phyloP scores from a whole-genome alignment of 2,888 invertebrate species.

The Xiphydria camelus region DNA sequence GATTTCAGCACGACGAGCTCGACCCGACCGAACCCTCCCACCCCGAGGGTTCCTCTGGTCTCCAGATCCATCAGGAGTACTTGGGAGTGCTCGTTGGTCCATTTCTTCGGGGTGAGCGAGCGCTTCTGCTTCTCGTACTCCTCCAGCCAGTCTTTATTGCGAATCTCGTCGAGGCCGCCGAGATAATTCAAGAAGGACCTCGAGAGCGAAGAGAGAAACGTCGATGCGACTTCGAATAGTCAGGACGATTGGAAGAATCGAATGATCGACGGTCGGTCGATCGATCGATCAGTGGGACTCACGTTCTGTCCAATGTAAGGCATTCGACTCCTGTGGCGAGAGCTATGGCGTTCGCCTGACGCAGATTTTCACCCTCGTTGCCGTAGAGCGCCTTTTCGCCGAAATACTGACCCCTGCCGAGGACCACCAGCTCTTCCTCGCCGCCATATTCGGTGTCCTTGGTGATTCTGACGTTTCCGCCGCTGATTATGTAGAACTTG shows the following conservation, averaged over 20 bases:
- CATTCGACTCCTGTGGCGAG: conserved; percentile 83
- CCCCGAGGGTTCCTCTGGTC: conserved; percentile 82
- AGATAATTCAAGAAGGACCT: conserved; percentile 82
- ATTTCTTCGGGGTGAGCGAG: conserved; percentile 44
- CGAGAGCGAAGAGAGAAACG: neutral
- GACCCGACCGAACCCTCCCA: conserved; percentile 91
- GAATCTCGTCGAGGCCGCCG: conserved; percentile 76
- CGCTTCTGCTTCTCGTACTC: conserved; percentile 51
- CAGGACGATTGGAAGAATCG: no score
- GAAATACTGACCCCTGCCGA: conserved; percentile 82
- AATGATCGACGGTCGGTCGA: no score
- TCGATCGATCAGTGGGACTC: conserved; percentile 56
- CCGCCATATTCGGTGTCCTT: conserved; percentile 65
- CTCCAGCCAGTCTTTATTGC: conserved; percentile 58
- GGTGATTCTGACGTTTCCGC: conserved; percentile 77
- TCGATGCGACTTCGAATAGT: neutral
- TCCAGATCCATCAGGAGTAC: conserved; percentile 79
- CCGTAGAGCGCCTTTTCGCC: conserved; percentile 88
- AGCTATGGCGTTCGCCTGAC: conserved; percentile 90
- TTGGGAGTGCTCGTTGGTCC: conserved; percentile 64
- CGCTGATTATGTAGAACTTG: conserved; percentile 88
- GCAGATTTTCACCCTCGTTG: conserved; percentile 64
- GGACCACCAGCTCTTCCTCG: conserved; percentile 70
- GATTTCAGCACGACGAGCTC: conserved; percentile 64
- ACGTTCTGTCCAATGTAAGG: conserved; percentile 83